Base-by-base conservation (phyloP, 2,113 vertebrate genomes). In the Onychorhynchus coronatus region DNA sequence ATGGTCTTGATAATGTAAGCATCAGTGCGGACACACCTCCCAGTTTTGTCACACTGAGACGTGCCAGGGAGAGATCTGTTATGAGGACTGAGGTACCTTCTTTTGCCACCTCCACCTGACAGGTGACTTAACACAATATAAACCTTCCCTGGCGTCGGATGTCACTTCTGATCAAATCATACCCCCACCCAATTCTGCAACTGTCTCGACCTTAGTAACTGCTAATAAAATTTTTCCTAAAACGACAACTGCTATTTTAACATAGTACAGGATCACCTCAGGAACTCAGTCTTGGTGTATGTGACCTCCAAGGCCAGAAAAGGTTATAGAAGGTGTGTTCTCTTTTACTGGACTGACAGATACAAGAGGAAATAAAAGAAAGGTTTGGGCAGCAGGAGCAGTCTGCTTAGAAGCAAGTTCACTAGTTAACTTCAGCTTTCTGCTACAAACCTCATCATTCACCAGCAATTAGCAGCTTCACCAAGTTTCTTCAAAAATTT, bases 1-100 rank as follows among this genome's bases (percentile, higher is more conserved):
- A 79, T 0, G 0, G 30, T 46, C 50, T 30, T 8, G 27, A 49
- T 6, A 67, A 79, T 0, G 0, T 8, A 49, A 70, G 39, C 16
- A 31, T 14, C 7, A 19, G 16, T 24, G 6, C 50, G 41, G 58
- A 75, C 16, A 39, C 74, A 44, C 10, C 3, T 85, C 35, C 56
- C 75, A 39, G 7, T 21, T 89, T 10, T 37, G 12, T 21, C 68
- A 53, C 55, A 33, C 0, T 52, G 44, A 61, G 71, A 47, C 0
- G 5, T 31, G 33, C 20, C 75, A 70, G 30, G 8, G 30, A 73
- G 83, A 85, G 44, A 62, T 73, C 62, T 76, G 62, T 37, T 62
- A 65, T 16, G 41, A 86, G 31, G 31, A 61, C 59, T 15, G 59
- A 85, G 56, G 44, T 25, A 59, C 10, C 6, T 2, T 4, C 61